Base-by-base conservation (phyloP, 2,888 invertebrate genomes). In the Beris morrisii region DNA sequence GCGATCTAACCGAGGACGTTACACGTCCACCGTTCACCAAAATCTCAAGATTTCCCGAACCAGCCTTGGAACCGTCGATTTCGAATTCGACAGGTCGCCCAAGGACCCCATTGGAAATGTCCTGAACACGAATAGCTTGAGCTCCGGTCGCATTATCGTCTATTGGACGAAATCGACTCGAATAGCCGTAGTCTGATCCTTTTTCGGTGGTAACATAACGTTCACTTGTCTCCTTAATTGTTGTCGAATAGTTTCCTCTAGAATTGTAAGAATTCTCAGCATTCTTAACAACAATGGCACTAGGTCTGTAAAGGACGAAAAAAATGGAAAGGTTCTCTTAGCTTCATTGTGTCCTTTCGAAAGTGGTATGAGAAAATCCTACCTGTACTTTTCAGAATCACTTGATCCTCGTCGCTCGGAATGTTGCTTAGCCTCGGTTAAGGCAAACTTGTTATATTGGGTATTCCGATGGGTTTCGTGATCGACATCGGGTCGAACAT, bases 11-110 rank as follows among this genome's bases (percentile, higher is more conserved):
- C 64, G 94, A 94, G 73, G 97, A 97, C 7, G 95, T 94, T 31
- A 97, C 96, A 70, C 95, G 89, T 4, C 96, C 93, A 46, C 95
- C 96, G 75, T 97, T 96, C 7, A 97, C 96, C 71, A 97, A 86
- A 72, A 98, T 92, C 81, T 97, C 97, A 72, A 98, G 82, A 81
- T 97, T 96, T 13, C 97, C 98, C 4, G 95, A 93, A 45, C 97
- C 97, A n/a, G 97, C 97, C 71, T 88, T 87, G 67, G 93, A 91
- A 66, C 97, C 96, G 81, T 98, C 97, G 81, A 98, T 97, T 84
- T 95, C 94, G 83, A 99, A 98, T 82, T 96, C 93, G 63, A 97
- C 95, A 64, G 95, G 93, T 78, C 91, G 88, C 72, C 96, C 95
- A 64, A 97, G 87, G 58, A 90, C 84, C 71, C 95, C 95, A 82